phyloP scores from a whole-genome alignment of 2,888 invertebrate genomes.

The Himalopsyche kuldschensis region DNA sequence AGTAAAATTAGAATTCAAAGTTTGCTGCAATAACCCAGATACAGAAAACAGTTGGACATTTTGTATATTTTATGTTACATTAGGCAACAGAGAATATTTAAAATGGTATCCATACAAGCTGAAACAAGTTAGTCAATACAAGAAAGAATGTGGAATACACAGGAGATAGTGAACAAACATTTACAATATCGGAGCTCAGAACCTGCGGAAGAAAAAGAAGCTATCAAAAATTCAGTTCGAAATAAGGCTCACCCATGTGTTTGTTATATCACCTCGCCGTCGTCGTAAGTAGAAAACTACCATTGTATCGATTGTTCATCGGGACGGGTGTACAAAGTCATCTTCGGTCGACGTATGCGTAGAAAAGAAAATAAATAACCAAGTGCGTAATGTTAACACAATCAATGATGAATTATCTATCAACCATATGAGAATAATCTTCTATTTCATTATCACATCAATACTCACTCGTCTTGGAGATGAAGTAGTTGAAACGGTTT shows the following conservation, averaged over 20 bases:
- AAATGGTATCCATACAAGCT: not conserved
- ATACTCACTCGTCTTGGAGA: conserved; percentile 29
- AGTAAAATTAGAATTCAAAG: too few species aligned
- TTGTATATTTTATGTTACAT: not conserved
- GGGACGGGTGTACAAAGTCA: not conserved
- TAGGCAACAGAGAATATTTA: not conserved
- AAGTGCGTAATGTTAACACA: not conserved
- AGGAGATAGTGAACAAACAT: not conserved
- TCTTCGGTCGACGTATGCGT: not conserved
- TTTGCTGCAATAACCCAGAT: too few species aligned
- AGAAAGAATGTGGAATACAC: not conserved
- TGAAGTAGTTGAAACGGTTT: not conserved
- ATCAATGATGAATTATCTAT: not conserved
- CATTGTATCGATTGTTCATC: not conserved
- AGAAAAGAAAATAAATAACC: not conserved
- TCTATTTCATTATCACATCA: conserved; percentile 29
- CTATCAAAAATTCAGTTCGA: not conserved
- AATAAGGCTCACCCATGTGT: not conserved
- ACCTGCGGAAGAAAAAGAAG: not conserved
- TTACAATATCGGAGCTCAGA: not conserved
- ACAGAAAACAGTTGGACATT: not conserved
- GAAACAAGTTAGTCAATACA: not conserved
- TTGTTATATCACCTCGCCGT: not conserved
- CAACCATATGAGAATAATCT: not conserved
- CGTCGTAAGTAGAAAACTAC: not conserved